These are phyloP conservation scores for Pedionomus torquatus DNA, from an alignment of 2,113 vertebrate species.

Conservation along the genomic window DNA sequence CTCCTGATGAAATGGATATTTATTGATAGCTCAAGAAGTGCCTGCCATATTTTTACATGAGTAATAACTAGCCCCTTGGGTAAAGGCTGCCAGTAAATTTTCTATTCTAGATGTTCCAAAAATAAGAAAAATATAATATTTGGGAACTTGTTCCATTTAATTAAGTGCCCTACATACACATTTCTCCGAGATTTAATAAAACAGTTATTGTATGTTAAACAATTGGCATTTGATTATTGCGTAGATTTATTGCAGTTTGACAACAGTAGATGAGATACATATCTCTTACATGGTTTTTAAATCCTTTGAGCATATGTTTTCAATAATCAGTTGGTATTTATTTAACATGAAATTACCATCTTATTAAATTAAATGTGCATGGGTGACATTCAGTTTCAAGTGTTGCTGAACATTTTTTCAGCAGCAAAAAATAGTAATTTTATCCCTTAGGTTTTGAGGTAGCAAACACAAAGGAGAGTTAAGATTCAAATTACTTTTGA, in stretches of 20 bases:
- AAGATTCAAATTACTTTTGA: conserved; percentile 45
- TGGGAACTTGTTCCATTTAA: conserved; percentile 35
- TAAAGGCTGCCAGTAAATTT: conserved; percentile 40
- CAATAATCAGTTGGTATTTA: conserved; percentile 61
- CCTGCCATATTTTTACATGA: conserved; percentile 36
- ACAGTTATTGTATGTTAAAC: conserved; percentile 51
- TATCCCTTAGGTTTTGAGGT: conserved; percentile 44
- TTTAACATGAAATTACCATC: conserved; percentile 71
- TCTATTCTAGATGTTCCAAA: conserved; percentile 32
- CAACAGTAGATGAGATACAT: conserved; percentile 18
- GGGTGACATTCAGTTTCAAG: conserved; percentile 46
- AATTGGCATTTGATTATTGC: conserved; percentile 62
- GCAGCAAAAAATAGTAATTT: conserved; percentile 47
- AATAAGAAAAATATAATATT: conserved; percentile 37
- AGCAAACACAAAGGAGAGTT: conserved; percentile 10
- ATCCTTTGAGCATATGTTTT: conserved; percentile 54
- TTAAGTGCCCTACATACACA: background rate
- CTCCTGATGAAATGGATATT: conserved; percentile 19
- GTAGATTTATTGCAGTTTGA: conserved; percentile 32
- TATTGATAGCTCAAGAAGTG: conserved; percentile 33
- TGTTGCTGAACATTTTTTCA: background rate
- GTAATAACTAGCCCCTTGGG: conserved; percentile 13
- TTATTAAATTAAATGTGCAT: conserved; percentile 60
- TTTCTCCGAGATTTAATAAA: conserved; percentile 51
- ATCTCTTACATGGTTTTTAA: conserved; percentile 45